phyloP scores from a whole-genome alignment of 2,888 invertebrate genomes.

The Cenopis cana region DNA sequence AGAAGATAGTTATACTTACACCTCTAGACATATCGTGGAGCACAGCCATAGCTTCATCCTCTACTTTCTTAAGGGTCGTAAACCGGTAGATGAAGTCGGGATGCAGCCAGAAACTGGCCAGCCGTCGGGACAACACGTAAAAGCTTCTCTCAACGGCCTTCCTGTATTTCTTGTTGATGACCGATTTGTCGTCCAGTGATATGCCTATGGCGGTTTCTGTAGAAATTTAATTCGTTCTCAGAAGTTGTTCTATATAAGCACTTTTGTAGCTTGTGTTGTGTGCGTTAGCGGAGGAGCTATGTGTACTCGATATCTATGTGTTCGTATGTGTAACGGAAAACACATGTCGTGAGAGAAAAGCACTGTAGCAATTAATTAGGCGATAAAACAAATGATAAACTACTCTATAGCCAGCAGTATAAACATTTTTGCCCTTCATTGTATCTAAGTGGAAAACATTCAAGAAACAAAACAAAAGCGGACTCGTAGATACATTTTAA shows the following conservation, averaged over 20 bases:
- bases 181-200: slow-evolving; percentile 32
- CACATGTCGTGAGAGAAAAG: too few relatives aligned
- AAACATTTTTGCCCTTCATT: not conserved
- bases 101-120: slow-evolving; percentile 40
- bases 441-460: too few relatives aligned
- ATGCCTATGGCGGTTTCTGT: slow-evolving; percentile 45
- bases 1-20: slow-evolving; percentile 16
- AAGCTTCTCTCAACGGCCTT: slow-evolving; percentile 33
- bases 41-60: slow-evolving; percentile 19
- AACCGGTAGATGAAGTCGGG: slow-evolving; percentile 38
- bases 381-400: too few relatives aligned
- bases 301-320: too few relatives aligned
- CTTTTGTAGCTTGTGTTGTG: too few relatives aligned
- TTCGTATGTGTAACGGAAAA: too few relatives aligned
- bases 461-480: too few relatives aligned
- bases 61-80: slow-evolving; percentile 22
- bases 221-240: not conserved
- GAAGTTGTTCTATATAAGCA: too few relatives aligned
- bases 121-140: slow-evolving; percentile 26
- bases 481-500: too few relatives aligned
- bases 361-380: too few relatives aligned
- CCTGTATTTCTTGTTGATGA: slow-evolving; percentile 41
- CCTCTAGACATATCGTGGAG: slow-evolving; percentile 41
- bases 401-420: not conserved
- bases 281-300: too few relatives aligned